Percentiles rank a stretch among this genome's conserved stretches.
These are phyloP conservation scores for Adelphocoris suturalis DNA, from an alignment of 2,888 invertebrate species.

Conservation along the genomic window DNA sequence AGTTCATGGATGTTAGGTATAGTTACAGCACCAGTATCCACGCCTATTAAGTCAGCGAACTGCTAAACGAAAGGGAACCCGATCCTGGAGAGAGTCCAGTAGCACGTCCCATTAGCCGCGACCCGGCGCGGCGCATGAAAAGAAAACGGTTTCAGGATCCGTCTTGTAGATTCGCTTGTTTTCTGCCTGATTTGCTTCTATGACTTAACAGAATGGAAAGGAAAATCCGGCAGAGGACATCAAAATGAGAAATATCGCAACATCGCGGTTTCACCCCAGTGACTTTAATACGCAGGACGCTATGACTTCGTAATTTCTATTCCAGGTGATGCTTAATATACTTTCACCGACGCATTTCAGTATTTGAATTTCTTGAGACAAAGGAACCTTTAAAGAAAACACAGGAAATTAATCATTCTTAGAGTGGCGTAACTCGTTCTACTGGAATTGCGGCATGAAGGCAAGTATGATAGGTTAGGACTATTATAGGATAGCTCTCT, in stretches of 20 bases:
- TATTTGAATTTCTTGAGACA: neutral
- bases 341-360: neutral
- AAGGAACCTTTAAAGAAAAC: neutral
- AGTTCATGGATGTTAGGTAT: neutral
- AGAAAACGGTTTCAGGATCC: constrained; percentile 22
- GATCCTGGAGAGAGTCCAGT: constrained; percentile 5
- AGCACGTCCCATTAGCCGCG: constrained; percentile 18
- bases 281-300: neutral
- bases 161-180: neutral
- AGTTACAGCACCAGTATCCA: neutral
- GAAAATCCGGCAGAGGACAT: neutral
- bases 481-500: no score
- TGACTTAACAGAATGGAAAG: neutral
- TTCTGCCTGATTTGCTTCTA: constrained; percentile 34
- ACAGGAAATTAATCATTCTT: neutral
- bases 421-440: neutral
- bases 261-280: neutral
- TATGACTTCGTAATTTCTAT: neutral
- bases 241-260: neutral
- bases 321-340: neutral
- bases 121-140: neutral
- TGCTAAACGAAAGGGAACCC: constrained; percentile 40
- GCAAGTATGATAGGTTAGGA: neutral
- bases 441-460: neutral
- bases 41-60: neutral